Percentiles rank a stretch among this genome's conserved stretches.
These are phyloP conservation scores for Caenorhabditis latens DNA, from an alignment of 1,140 invertebrate species.

Conservation along the genomic window DNA sequence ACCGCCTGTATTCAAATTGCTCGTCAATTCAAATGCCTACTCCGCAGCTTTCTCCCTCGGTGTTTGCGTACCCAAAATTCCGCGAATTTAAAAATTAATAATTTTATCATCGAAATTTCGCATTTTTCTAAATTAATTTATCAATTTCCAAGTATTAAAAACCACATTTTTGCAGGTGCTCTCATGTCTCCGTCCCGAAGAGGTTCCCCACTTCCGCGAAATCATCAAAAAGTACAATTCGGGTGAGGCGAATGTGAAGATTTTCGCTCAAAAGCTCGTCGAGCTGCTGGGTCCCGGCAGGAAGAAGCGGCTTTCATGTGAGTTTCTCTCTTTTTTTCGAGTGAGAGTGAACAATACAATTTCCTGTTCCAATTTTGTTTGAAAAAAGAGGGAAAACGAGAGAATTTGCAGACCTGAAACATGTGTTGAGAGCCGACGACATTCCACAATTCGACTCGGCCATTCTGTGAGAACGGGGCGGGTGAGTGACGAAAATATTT, in stretches of 20 bases:
- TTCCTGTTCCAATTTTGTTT: slow-evolving; percentile 30
- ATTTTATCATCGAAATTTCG: background rate
- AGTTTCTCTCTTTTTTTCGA: slow-evolving; percentile 58
- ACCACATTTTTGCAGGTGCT: slow-evolving; percentile 76
- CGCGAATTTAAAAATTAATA: slow-evolving; percentile 1
- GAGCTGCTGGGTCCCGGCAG: slow-evolving; percentile 78
- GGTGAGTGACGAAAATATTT: background rate
- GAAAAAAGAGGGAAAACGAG: too few relatives aligned
- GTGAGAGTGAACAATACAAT: slow-evolving; percentile 20
- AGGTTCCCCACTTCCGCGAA: slow-evolving; percentile 78
- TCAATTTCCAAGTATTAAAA: too few relatives aligned
- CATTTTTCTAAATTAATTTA: too few relatives aligned
- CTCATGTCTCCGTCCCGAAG: slow-evolving; percentile 76
- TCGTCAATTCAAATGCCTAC: background rate
- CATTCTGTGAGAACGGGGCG: background rate
- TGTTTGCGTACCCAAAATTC: background rate
- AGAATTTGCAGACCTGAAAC: slow-evolving; percentile 28
- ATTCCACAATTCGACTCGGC: slow-evolving; percentile 15
- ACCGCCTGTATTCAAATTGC: background rate
- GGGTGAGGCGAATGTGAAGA: slow-evolving; percentile 75
- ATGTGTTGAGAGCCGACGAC: slow-evolving; percentile 26
- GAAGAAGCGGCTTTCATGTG: slow-evolving; percentile 78
- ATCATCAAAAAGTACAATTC: slow-evolving; percentile 76
- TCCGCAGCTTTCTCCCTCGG: background rate
- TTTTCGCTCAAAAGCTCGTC: slow-evolving; percentile 78